Conservation (phyloP, 2,888 invertebrate species). For the Eudasyphora cyanicolor region DNA sequence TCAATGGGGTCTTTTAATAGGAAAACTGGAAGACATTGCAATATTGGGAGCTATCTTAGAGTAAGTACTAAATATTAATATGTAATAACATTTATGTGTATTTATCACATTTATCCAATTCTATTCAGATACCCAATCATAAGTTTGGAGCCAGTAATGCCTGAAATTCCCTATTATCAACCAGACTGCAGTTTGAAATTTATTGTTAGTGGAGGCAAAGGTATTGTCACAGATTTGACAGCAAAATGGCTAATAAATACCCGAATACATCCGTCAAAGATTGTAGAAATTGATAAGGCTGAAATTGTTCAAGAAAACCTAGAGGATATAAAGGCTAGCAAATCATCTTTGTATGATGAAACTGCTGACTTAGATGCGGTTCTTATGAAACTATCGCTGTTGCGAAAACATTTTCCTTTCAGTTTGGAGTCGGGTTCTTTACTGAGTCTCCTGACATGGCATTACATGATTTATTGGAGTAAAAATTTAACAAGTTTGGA, state of each 20-base stretch:
- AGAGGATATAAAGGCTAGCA: conserved; percentile 15
- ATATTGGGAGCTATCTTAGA: conserved; percentile 84
- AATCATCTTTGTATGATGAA: conserved; percentile 20
- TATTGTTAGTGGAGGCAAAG: conserved; percentile 85
- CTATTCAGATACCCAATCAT: conserved; percentile 72
- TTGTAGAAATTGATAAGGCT: conserved; percentile 80
- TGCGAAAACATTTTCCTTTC: conserved; percentile 91
- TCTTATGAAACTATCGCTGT: conserved; percentile 83
- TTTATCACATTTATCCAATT: neutral
- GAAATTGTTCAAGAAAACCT: conserved; percentile 57
- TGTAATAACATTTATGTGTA: neutral
- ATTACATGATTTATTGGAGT: conserved; percentile 93
- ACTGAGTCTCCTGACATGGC: conserved; percentile 94
- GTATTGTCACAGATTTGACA: conserved; percentile 93
- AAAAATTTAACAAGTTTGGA: conserved; percentile 85
- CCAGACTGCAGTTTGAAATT: conserved; percentile 85
- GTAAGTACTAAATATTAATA: conserved; percentile 81
- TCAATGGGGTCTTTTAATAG: conserved; percentile 92
- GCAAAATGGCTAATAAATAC: conserved; percentile 91
- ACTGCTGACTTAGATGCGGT: conserved; percentile 77
- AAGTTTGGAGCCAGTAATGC: conserved; percentile 78
- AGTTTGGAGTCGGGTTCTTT: conserved; percentile 90
- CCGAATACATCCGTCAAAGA: conserved; percentile 85
- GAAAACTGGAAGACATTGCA: conserved; percentile 93
- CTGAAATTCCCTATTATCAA: conserved; percentile 82